Evolutionary conservation across 2,888 invertebrate genomes (phyloP), one percentile per base, ranked within the genome.

Genomic region (Synergus umbraculus): DNA sequence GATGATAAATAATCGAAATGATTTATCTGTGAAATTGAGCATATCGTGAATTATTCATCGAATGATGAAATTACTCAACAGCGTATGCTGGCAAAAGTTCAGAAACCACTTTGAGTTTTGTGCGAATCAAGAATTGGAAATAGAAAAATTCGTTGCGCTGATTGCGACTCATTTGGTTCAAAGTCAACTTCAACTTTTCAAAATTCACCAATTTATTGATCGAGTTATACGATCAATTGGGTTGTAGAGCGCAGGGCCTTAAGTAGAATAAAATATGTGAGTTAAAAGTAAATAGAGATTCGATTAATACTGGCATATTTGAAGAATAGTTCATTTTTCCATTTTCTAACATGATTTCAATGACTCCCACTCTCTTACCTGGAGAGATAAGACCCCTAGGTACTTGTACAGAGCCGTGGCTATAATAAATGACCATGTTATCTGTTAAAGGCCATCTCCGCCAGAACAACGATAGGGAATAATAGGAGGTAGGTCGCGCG

Each of bases 391-490:
- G 37, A 78, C 43, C 67, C 46, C 9, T 60, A 37, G 77, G 58
- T 77, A 77, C 66, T 67, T 60, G 37, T 58, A 79, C 78, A 78
- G 67, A 66, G 44, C 76, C 18, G 22, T 22, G 69, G 73, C 18
- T 41, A 73, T 82, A 79, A 81, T 82, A 79, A 82, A 79, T 81
- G 82, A 67, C 79, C 80, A 67, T 69, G 77, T 77, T 83, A 85
- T 85, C 85, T 82, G 18, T 60, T 60, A 79, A 83, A 84, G 85
- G 82, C 83, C 83, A 85, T 85, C 84, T 83, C 82, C 76, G 80
- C 76, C 79, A 76, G 77, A 67, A 80, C 78, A 78, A 78, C 79
- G 83, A 84, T 82, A 83, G 49, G 80, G 79, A 82, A 83, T 83
- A 83, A 82, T 82, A 82, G 79, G 44, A 77, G 80, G 67, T 67